Evolutionary conservation across 2,888 invertebrate species (phyloP).

Genomic region (Platycnemis pennipes): DNA sequence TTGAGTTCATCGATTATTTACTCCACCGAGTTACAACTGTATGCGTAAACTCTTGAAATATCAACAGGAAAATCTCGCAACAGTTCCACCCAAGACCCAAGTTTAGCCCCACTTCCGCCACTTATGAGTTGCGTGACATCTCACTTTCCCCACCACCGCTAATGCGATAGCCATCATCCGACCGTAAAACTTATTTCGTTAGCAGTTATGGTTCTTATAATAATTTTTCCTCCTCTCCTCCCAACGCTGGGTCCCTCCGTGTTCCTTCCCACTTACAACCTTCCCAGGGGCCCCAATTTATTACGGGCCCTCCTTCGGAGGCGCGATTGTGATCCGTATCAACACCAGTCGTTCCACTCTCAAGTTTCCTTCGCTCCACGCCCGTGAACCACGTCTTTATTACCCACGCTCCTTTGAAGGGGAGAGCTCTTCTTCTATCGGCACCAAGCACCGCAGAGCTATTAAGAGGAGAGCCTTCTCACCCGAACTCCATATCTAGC

Average conservation of each 20-base stretch:
- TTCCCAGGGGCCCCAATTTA: neutral
- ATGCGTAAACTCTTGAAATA: neutral
- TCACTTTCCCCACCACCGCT: neutral
- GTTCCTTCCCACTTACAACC: neutral
- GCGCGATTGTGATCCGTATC: neutral
- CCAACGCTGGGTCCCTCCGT: neutral
- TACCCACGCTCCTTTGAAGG: neutral
- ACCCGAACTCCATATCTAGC: neutral
- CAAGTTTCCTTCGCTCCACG: neutral
- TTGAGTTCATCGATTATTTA: neutral
- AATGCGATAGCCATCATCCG: slow-evolving; percentile 60
- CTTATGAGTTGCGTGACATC: neutral
- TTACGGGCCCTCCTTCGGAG: neutral
- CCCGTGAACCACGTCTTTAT: neutral
- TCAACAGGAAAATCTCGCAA: neutral
- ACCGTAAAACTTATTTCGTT: slow-evolving; percentile 25
- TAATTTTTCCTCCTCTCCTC: neutral
- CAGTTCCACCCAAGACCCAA: neutral
- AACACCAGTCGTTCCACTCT: neutral
- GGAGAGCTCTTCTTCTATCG: neutral
- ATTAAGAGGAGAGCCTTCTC: neutral
- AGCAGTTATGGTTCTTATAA: slow-evolving; percentile 17
- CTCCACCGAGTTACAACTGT: neutral
- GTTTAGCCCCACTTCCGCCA: neutral
- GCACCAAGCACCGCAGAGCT: neutral